Evolutionary conservation across 2,113 vertebrate genomes (phyloP).

Genomic region (Corydoras sp.): DNA sequence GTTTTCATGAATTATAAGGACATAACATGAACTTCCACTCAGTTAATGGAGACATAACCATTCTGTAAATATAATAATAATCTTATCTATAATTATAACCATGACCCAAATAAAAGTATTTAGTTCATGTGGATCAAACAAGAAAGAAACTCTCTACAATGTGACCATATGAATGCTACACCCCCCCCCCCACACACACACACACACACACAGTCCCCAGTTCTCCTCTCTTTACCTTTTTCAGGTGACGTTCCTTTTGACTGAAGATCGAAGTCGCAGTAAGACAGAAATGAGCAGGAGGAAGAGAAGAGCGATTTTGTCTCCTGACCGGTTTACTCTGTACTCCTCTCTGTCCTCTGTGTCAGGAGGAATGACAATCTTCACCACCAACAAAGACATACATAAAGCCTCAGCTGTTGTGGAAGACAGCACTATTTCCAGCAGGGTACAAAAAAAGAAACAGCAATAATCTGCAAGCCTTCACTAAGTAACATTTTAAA

Average conservation of each 20-base stretch:
- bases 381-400: conserved; percentile 76
- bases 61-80: too few species aligned
- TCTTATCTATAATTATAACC: too few species aligned
- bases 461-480: too few species aligned
- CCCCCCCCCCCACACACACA: neutral
- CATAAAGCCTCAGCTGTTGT: conserved; percentile 65
- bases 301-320: conserved; percentile 58
- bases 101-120: too few species aligned
- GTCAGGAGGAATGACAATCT: conserved; percentile 77
- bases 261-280: conserved; percentile 66
- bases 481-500: too few species aligned
- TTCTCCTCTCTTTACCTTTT: neutral
- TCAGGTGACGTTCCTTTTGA: conserved; percentile 80
- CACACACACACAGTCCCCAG: neutral
- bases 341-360: conserved; percentile 69
- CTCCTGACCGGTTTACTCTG: conserved; percentile 70
- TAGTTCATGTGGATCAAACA: too few species aligned
- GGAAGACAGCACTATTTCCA: conserved; percentile 64
- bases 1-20: too few species aligned
- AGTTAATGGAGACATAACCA: too few species aligned
- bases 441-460: conserved; percentile 56
- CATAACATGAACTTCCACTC: too few species aligned
- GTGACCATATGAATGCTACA: too few species aligned
- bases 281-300: conserved; percentile 36
- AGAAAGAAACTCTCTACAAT: too few species aligned